Percentiles rank a stretch among this genome's conserved stretches.
Conservation (phyloP, 1,140 invertebrate species). For the Hylyphantes graminicola region DNA sequence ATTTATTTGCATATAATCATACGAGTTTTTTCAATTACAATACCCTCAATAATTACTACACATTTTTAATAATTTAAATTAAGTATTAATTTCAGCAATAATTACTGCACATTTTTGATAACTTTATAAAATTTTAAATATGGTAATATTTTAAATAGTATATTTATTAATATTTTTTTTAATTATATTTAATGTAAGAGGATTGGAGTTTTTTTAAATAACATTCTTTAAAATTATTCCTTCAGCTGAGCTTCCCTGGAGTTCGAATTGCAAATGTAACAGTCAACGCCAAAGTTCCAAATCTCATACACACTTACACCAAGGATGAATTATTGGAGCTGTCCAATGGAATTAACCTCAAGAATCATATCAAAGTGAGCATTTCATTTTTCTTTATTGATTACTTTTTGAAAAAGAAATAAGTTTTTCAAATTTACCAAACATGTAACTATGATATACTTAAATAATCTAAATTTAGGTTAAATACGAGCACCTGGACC, state of each 20-base stretch:
- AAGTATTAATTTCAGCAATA: too few species aligned
- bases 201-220: too few species aligned
- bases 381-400: not conserved
- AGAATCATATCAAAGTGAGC: slow-evolving; percentile 35
- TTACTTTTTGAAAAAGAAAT: not conserved
- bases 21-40: too few species aligned
- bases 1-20: too few species aligned
- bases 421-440: not conserved
- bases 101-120: too few species aligned
- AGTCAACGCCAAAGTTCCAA: slow-evolving; percentile 42
- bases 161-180: too few species aligned
- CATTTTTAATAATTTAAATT: too few species aligned
- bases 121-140: too few species aligned
- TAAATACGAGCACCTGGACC: slow-evolving; percentile 62
- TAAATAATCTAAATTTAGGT: slow-evolving; percentile 13
- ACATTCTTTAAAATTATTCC: too few species aligned
- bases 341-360: slow-evolving; percentile 50
- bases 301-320: slow-evolving; percentile 46
- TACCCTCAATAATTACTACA: too few species aligned
- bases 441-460: not conserved
- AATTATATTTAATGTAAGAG: too few species aligned
- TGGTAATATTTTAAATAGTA: too few species aligned
- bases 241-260: slow-evolving; percentile 35
- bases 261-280: slow-evolving; percentile 25
- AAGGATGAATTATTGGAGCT: slow-evolving; percentile 43